Evolutionary conservation across 2,797 vertebrate genomes (phyloP), one percentile per base, ranked within the genome.

Genomic region (Arnoldichthys spilopterus): DNA sequence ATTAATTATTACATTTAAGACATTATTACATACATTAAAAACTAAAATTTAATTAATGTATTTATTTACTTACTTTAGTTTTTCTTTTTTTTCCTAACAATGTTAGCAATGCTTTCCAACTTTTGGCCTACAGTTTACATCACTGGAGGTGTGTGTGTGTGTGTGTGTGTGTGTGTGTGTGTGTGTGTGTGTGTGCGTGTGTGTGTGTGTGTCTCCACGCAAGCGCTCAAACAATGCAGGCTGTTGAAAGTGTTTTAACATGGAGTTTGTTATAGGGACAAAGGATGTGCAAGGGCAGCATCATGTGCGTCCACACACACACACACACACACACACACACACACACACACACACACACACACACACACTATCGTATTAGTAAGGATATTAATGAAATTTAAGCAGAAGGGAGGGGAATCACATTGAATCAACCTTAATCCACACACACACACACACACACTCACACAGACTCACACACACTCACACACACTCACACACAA

Each of bases 331-430:
- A 40, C 28, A 66, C 76, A 80, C 66, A 64, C 20, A 64, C 66
- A 78, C 67, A 45, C 24, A 68, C 69, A 80, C 67, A 66, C 18
- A 62, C 62, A 2, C 64, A n/a, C n/a, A n/a, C n/a, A n/a, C n/a
- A n/a, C n/a, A n/a, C n/a, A n/a, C n/a, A n/a, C n/a, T n/a, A n/a
- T 80, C 78, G 69, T 85, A 80, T 62, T 78, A 67, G 37, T 75
- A 72, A 47, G 51, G 28, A 51, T 74, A 72, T 80, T 80, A 80
- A 78, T 82, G 51, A 78, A 80, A 85, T 37, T 3, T 85, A 80
- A 85, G 63, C 30, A 22, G 69, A 49, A 20, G 18, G 49, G 45
- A 20, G 56, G 54, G 68, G 54, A 68, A 58, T 64, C 28, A 30
- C 40, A 73, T 62, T 51, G 62, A 54, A 37, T 37, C n/a, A 53